Conservation (phyloP, 2,888 invertebrate genomes). For the Erynnis tages region DNA sequence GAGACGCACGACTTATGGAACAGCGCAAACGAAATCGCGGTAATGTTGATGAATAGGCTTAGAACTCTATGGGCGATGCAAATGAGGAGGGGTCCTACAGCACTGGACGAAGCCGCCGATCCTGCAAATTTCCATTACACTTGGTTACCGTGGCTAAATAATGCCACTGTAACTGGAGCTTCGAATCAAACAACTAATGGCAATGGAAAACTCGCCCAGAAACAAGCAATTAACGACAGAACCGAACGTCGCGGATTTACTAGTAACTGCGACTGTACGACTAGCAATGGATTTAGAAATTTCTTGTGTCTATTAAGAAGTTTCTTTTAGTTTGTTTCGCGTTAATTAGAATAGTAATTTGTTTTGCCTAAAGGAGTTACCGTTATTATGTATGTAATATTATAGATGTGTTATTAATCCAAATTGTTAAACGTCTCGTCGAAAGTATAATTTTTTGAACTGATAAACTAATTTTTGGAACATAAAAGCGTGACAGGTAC, state of each 20-base stretch:
- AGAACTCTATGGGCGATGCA: slow-evolving; percentile 72
- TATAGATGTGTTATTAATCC: too few relatives aligned
- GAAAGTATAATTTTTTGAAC: too few relatives aligned
- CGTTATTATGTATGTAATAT: too few relatives aligned
- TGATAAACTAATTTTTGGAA: too few relatives aligned
- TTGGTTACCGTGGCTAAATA: slow-evolving; percentile 84
- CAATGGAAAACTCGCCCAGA: not conserved
- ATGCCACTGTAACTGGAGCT: slow-evolving; percentile 20
- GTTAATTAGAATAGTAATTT: not conserved
- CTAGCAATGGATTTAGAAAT: slow-evolving; percentile 58
- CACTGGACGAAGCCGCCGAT: slow-evolving; percentile 81
- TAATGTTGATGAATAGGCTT: slow-evolving; percentile 60
- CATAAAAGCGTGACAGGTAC: too few relatives aligned
- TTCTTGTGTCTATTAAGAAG: slow-evolving; percentile 66
- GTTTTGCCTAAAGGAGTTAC: too few relatives aligned
- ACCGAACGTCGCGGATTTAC: slow-evolving; percentile 42
- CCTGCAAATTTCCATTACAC: slow-evolving; percentile 86
- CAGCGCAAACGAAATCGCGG: slow-evolving; percentile 75
- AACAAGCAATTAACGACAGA: slow-evolving; percentile 26
- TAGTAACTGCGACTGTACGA: slow-evolving; percentile 54
- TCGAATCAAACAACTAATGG: not conserved
- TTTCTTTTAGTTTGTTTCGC: slow-evolving; percentile 60
- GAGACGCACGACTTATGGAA: slow-evolving; percentile 86
- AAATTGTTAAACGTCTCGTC: too few relatives aligned
- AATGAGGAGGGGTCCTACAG: slow-evolving; percentile 65